Percentiles rank a stretch among this genome's conserved stretches.
These are phyloP conservation scores for Schizaphis graminum DNA, from an alignment of 2,888 invertebrate species.

Conservation along the genomic window DNA sequence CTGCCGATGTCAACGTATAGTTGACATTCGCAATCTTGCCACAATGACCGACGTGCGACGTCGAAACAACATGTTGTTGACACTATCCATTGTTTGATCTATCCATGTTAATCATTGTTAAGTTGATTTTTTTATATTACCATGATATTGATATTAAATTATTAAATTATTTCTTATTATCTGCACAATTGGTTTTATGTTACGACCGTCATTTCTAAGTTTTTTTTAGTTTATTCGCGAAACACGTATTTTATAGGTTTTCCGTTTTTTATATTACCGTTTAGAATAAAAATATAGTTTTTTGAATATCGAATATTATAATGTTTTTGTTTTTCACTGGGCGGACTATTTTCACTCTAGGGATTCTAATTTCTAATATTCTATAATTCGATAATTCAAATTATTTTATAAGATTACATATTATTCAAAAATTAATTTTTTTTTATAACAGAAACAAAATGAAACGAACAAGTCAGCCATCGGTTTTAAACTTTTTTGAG, in stretches of 20 bases:
- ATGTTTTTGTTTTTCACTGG: background rate
- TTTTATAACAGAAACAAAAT: slow-evolving; percentile 10
- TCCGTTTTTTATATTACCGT: background rate
- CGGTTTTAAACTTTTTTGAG: slow-evolving; percentile 5
- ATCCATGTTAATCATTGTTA: background rate
- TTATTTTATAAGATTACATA: too few species aligned
- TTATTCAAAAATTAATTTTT: too few species aligned
- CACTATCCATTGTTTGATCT: background rate
- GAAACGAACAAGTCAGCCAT: background rate
- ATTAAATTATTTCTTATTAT: slow-evolving; percentile 4
- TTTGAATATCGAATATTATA: slow-evolving; percentile 26
- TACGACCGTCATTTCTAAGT: slow-evolving; percentile 1
- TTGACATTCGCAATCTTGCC: background rate
- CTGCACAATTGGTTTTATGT: background rate
- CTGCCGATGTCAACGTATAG: slow-evolving; percentile 10
- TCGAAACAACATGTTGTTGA: background rate
- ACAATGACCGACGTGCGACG: background rate
- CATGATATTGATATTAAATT: slow-evolving; percentile 1
- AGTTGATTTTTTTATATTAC: background rate
- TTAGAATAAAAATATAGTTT: slow-evolving; percentile 1
- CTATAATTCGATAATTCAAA: too few species aligned
- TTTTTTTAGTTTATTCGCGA: slow-evolving; percentile 17
- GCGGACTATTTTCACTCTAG: too few species aligned
- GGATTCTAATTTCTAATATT: too few species aligned
- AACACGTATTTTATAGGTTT: background rate